phyloP scores from a whole-genome alignment of 2,797 vertebrate species.

The Myripristis murdjan region DNA sequence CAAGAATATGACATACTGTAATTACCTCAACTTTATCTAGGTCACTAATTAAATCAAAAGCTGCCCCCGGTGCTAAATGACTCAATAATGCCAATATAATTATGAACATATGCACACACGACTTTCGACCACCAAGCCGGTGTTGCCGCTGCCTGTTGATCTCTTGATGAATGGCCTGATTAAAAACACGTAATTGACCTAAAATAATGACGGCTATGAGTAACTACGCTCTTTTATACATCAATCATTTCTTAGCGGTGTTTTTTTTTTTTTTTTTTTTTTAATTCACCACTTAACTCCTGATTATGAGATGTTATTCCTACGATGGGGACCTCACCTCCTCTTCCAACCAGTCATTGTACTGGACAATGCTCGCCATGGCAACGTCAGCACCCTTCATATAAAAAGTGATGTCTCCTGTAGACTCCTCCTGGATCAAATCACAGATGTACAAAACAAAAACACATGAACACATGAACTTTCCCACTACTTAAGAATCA shows the following conservation, averaged over 20 bases:
- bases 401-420: slow-evolving; percentile 96
- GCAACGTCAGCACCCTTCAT: slow-evolving; percentile 98
- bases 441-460: background rate
- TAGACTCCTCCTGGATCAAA: slow-evolving; percentile 91
- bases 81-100: slow-evolving; percentile 92
- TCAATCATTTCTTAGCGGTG: background rate
- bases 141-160: slow-evolving; percentile 39
- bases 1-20: slow-evolving; percentile 94
- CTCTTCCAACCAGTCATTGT: slow-evolving; percentile 98
- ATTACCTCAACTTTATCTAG: slow-evolving; percentile 92
- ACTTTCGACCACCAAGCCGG: slow-evolving; percentile 44
- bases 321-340: slow-evolving; percentile 86
- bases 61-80: slow-evolving; percentile 87
- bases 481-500: background rate
- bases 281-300: background rate
- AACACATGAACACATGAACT: background rate
- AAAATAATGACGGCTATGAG: background rate
- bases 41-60: slow-evolving; percentile 92
- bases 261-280: too few relatives aligned
- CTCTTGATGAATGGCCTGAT: slow-evolving; percentile 56
- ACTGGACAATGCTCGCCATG: slow-evolving; percentile 97
- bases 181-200: slow-evolving; percentile 10
- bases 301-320: background rate
- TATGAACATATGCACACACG: slow-evolving; percentile 84
- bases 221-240: background rate